Percentiles rank a stretch among this genome's conserved stretches.
Conservation (phyloP, 1,140 invertebrate genomes). For the Drosophila rhopaloa region DNA sequence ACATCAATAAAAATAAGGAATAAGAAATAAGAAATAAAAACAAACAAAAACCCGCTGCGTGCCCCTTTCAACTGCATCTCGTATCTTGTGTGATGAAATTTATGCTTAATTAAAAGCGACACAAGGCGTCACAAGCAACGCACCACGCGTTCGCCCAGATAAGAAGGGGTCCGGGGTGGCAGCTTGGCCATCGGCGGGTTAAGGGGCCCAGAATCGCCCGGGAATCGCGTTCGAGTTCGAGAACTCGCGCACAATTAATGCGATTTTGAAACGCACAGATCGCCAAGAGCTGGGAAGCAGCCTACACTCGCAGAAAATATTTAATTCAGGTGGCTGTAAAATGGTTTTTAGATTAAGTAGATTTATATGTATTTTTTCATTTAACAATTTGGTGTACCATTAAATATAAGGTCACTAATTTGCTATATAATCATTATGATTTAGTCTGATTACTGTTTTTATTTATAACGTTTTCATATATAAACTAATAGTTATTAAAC, state of each 20-base stretch:
- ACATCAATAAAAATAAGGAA: not conserved
- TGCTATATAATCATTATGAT: too few species aligned
- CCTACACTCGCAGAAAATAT: slow-evolving; percentile 7
- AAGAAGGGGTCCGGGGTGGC: slow-evolving; percentile 13
- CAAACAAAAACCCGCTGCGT: slow-evolving; percentile 47
- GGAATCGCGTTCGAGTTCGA: slow-evolving; percentile 21
- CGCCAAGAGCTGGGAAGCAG: slow-evolving; percentile 12
- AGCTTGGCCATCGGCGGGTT: slow-evolving; percentile 1
- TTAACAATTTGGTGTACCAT: too few species aligned
- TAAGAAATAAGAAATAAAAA: not conserved
- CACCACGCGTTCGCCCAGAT: slow-evolving; percentile 52
- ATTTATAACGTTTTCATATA: too few species aligned
- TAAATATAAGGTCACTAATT: too few species aligned
- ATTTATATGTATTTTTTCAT: too few species aligned
- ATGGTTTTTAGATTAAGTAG: too few species aligned
- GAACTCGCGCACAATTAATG: slow-evolving; percentile 74
- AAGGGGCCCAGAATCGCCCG: slow-evolving; percentile 29
- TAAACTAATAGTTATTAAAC: too few species aligned
- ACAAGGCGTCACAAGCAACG: slow-evolving; percentile 63
- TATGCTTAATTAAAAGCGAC: slow-evolving; percentile 84
- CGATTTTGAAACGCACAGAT: slow-evolving; percentile 82
- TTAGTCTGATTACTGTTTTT: too few species aligned
- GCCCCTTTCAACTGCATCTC: slow-evolving; percentile 50
- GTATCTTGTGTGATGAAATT: slow-evolving; percentile 83
- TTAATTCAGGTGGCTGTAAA: not conserved